These are phyloP conservation scores for Crotalus helleri DNA, from an alignment of 2,113 vertebrate genomes.

Conservation along the genomic window DNA sequence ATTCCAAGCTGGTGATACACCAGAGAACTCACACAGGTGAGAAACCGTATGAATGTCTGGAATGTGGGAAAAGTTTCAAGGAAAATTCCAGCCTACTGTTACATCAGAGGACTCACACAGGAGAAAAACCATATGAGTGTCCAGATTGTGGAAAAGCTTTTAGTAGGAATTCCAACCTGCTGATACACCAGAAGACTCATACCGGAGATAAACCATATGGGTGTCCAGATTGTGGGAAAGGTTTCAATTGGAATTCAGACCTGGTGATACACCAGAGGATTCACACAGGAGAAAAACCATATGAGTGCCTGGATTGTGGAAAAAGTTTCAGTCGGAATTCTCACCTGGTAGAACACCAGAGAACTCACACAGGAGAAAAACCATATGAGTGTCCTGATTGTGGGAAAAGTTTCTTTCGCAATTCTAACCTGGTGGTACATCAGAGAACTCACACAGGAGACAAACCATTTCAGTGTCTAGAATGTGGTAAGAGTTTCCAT, in stretches of 20 bases:
- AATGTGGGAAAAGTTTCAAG: not conserved
- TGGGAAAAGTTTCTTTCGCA: not conserved
- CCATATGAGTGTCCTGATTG: not conserved
- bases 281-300: not conserved
- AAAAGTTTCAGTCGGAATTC: not conserved
- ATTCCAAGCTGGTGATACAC: not conserved
- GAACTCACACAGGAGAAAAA: not conserved
- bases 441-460: not conserved
- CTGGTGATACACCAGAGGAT: not conserved
- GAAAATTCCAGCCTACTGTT: not conserved
- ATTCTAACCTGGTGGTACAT: not conserved
- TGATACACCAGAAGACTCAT: not conserved
- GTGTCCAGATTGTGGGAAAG: not conserved
- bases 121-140: not conserved
- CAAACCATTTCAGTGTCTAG: not conserved
- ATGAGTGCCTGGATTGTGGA: not conserved
- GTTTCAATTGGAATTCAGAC: not conserved
- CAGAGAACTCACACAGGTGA: not conserved
- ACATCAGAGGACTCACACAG: not conserved
- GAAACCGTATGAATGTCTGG: not conserved
- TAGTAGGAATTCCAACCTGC: not conserved
- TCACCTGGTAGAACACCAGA: not conserved
- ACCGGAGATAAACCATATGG: not conserved
- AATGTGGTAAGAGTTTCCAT: not conserved
- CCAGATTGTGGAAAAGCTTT: not conserved